Evolutionary conservation across 1,140 invertebrate species (phyloP), one percentile per base, ranked within the genome.

Genomic region (Drosophila santomea): DNA sequence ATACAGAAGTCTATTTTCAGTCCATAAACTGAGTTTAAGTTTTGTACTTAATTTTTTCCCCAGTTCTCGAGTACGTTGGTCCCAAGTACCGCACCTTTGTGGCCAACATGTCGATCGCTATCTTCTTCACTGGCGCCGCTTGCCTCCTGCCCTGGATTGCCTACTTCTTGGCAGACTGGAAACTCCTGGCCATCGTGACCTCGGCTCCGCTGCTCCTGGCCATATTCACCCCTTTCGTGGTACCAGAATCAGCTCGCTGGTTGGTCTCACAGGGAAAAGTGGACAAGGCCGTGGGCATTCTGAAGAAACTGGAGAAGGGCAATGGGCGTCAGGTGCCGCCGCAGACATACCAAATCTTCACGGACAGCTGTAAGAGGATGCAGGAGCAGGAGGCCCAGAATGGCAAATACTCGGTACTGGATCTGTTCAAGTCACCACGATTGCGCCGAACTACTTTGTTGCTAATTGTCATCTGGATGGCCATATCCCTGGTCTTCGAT

Each of bases 51-150:
- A 17, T 45, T 12, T 15, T 59, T 72, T 93, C 93, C 93, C 14
- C 92, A 97, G 97, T 97, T 38, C 91, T 98, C 62, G 97, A 98
- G 91, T 98, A 97, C 91, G 96, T 97, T 5, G 97, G 97, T 20
- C 97, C 97, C 55, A 96, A 96, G 93, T 97, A 96, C 95, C 93
- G 97, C 3, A 98, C 97, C 0, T 96, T 97, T 82, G 96, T 97
- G 0, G 97, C 96, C 12, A 97, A 97, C 91, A 97, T 97, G 96
- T 97, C 96, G 1, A 97, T 98, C 60, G 97, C 97, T 0, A 93
- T 97, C 12, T 98, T 97, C 93, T 97, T 97, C 93, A 97, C 97
- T 0, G 93, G 96, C 10, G 97, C 96, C 1, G 94, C 97, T 0
- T 95, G 95, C 14, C 73, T 96, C 12, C 82, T 98, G 45, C 97